Evolutionary conservation across 2,797 vertebrate species (phyloP).

Genomic region (Philypnodon macrostomus): DNA sequence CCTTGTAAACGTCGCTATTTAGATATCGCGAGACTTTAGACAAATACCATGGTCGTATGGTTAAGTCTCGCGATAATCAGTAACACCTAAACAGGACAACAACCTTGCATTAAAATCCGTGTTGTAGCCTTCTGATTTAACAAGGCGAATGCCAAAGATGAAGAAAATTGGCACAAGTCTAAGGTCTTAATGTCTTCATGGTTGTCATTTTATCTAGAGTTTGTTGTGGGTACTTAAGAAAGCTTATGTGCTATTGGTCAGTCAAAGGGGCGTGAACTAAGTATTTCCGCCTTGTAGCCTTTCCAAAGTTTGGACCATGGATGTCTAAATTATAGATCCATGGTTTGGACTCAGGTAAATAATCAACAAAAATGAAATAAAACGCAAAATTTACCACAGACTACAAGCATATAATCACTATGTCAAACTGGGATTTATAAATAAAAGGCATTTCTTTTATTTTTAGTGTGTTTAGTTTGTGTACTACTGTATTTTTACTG

Average conservation of each 20-base stretch:
- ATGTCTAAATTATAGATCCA: background rate
- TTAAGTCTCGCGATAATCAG: background rate
- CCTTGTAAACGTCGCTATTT: background rate
- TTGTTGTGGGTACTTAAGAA: slow-evolving; percentile 1
- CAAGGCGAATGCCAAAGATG: too few species aligned
- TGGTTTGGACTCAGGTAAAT: too few species aligned
- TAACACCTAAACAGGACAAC: background rate
- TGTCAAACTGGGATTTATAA: too few species aligned
- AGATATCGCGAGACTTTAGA: background rate
- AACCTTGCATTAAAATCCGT: background rate
- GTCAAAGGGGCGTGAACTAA: slow-evolving; percentile 45
- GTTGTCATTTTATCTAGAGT: background rate
- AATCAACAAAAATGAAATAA: too few species aligned
- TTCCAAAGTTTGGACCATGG: background rate
- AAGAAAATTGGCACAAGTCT: too few species aligned
- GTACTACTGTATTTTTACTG: too few species aligned
- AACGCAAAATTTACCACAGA: too few species aligned
- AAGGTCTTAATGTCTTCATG: background rate
- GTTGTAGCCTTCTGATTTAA: too few species aligned
- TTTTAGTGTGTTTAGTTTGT: too few species aligned
- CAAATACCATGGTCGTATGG: too few species aligned
- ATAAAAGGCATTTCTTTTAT: too few species aligned
- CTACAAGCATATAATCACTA: too few species aligned
- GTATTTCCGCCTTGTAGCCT: slow-evolving; percentile 4
- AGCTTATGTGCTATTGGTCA: slow-evolving; percentile 47